These are phyloP conservation scores for Epicampocera succincta DNA, from an alignment of 2,888 invertebrate species.

Conservation along the genomic window DNA sequence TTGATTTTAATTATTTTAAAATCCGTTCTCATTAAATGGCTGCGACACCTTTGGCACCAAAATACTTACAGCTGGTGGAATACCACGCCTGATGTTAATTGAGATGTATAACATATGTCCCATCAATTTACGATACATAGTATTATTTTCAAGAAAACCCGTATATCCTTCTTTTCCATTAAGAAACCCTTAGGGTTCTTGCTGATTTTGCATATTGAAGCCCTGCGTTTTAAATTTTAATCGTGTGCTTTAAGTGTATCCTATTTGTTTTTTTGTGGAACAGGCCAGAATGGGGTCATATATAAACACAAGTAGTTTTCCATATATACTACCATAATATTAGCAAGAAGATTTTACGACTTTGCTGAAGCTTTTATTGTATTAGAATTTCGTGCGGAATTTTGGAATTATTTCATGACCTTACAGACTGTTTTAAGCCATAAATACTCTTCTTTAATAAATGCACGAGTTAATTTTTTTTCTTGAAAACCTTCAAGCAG, in stretches of 20 bases:
- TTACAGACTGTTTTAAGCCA: constrained; percentile 69
- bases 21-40: no score
- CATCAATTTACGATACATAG: constrained; percentile 50
- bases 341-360: constrained; percentile 42
- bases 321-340: constrained; percentile 28
- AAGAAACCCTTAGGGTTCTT: no score
- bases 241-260: constrained; percentile 31
- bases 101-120: constrained; percentile 58
- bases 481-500: no score
- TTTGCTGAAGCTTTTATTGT: constrained; percentile 19
- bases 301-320: constrained; percentile 46
- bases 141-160: constrained; percentile 43
- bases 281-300: constrained; percentile 4
- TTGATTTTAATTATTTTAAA: no score
- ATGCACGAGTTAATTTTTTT: constrained; percentile 35
- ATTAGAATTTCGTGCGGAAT: constrained; percentile 47
- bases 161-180: no score
- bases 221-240: constrained; percentile 59
- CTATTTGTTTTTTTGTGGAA: constrained; percentile 20
- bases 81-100: constrained; percentile 56
- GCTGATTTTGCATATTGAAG: constrained; percentile 61
- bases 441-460: constrained; percentile 65
- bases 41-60: constrained; percentile 73
- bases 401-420: constrained; percentile 59
- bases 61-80: constrained; percentile 56